Percentiles rank a stretch among this genome's conserved stretches.
Evolutionary conservation across 2,888 invertebrate genomes (phyloP).

Genomic region (Melanostoma mellinum): DNA sequence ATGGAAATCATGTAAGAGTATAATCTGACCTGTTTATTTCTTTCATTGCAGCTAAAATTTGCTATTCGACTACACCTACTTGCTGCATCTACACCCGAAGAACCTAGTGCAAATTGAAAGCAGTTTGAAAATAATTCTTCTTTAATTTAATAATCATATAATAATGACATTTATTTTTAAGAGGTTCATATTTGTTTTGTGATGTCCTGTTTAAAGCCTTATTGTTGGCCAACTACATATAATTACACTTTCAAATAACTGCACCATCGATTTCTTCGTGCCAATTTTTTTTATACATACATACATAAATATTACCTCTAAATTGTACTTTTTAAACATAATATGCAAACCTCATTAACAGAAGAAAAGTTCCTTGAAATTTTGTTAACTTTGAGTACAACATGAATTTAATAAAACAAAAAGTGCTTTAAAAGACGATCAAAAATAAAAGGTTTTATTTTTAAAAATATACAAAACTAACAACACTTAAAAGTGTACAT

Average conservation of each 20-base stretch:
- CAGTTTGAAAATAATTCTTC: conserved; percentile 6
- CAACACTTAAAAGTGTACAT: conserved; percentile 6
- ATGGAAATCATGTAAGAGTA: too few relatives aligned
- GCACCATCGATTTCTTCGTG: conserved; percentile 46
- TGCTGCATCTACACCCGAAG: too few relatives aligned
- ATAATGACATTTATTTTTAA: conserved; percentile 18
- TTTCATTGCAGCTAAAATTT: conserved; percentile 23
- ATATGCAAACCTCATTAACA: conserved; percentile 20
- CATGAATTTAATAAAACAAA: conserved; percentile 35
- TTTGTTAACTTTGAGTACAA: conserved; percentile 18
- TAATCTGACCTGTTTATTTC: background rate
- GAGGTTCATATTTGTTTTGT: conserved; percentile 13
- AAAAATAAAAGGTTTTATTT: conserved; percentile 37
- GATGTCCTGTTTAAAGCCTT: conserved; percentile 29
- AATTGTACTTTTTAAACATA: conserved; percentile 32
- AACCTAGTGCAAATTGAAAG: conserved; percentile 1
- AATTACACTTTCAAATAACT: conserved; percentile 8
- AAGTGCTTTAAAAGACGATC: conserved; percentile 55
- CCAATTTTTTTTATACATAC: conserved; percentile 42
- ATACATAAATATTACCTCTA: background rate
- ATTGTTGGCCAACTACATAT: conserved; percentile 27
- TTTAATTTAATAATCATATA: conserved; percentile 36
- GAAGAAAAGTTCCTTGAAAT: conserved; percentile 47
- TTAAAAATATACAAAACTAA: conserved; percentile 11
- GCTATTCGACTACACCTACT: too few relatives aligned